Evolutionary conservation across 2,113 vertebrate genomes (phyloP).

Genomic region (Ptilonorhynchus violaceus): DNA sequence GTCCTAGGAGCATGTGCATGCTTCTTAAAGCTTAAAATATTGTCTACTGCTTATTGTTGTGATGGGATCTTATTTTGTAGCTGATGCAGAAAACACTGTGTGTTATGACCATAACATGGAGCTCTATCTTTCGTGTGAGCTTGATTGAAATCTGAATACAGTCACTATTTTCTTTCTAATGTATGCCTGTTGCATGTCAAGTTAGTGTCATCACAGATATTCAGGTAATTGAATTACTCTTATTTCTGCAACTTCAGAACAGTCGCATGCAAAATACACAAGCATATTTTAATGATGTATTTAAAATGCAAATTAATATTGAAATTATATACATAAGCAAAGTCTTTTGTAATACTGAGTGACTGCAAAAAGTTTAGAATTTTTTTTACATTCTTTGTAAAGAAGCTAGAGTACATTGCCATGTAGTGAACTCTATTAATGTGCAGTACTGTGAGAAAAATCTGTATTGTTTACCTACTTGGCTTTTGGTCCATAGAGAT

Average conservation of each 20-base stretch:
- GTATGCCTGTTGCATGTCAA: background rate
- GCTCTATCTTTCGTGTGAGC: background rate
- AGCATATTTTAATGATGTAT: background rate
- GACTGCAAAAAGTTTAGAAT: background rate
- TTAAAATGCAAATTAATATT: background rate
- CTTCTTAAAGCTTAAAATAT: background rate
- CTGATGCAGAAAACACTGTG: background rate
- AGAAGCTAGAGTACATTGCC: background rate
- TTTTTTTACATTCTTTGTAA: background rate
- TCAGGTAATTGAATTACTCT: background rate
- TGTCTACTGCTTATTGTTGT: background rate
- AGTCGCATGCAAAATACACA: background rate
- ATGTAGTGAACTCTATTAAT: background rate
- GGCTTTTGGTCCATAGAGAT: background rate
- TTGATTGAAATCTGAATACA: background rate
- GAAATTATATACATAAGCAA: background rate
- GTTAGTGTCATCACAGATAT: background rate
- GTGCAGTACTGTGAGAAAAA: background rate
- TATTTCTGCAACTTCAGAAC: background rate
- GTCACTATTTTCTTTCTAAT: background rate
- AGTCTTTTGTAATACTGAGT: background rate
- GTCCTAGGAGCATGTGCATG: background rate
- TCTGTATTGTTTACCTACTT: background rate
- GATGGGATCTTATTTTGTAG: background rate
- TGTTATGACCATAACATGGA: background rate